Conservation (phyloP, 2,888 invertebrate species). For the Tryphoninae sp. region DNA sequence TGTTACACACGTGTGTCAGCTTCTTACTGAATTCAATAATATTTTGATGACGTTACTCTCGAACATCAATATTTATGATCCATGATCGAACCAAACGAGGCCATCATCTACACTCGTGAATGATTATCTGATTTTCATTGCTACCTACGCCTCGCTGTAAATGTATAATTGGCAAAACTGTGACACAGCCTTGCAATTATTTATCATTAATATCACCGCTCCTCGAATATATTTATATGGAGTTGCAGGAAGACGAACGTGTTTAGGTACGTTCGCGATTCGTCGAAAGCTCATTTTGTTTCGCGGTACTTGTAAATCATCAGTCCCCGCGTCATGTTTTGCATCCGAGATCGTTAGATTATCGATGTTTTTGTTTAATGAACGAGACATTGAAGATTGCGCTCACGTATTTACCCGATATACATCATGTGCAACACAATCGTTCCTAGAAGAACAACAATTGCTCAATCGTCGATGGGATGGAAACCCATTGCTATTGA, state of each 20-base stretch:
- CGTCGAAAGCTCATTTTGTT: constrained; percentile 11
- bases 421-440: constrained; percentile 24
- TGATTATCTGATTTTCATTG: constrained; percentile 52
- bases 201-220: constrained; percentile 24
- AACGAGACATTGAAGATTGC: constrained; percentile 1
- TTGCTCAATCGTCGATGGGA: constrained; percentile 49
- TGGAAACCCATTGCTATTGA: constrained; percentile 21
- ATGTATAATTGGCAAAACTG: constrained; percentile 21
- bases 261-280: constrained; percentile 21
- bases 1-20: background rate
- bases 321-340: constrained; percentile 22
- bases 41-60: constrained; percentile 30
- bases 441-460: constrained; percentile 53
- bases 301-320: constrained; percentile 18
- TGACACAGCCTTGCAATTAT: constrained; percentile 50
- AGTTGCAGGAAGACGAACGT: constrained; percentile 30
- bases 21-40: constrained; percentile 46
- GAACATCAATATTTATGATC: constrained; percentile 26
- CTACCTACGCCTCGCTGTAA: constrained; percentile 40
- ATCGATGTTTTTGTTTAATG: constrained; percentile 37
- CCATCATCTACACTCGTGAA: constrained; percentile 24
- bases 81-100: constrained; percentile 42
- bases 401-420: constrained; percentile 13
- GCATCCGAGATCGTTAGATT: constrained; percentile 29
- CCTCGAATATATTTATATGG: constrained; percentile 22